A percentile compares a stretch with the other conserved stretches of the same genome.
These are phyloP conservation scores for Brachirus orientalis DNA, from an alignment of 2,113 vertebrate species.

Conservation along the genomic window DNA sequence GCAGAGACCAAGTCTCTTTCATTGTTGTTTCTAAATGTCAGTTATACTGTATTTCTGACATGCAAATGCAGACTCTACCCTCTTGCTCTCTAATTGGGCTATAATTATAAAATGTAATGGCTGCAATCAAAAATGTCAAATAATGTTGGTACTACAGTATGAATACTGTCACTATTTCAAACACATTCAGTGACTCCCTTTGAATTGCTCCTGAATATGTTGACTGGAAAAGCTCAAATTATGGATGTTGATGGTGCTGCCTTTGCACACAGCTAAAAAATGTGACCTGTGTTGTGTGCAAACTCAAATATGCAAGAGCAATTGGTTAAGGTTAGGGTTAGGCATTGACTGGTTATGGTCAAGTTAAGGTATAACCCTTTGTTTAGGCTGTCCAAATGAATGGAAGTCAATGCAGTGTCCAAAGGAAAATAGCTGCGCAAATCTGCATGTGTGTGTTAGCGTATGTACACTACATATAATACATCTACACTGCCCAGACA, in stretches of 20 bases:
- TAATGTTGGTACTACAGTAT: constrained; percentile 16
- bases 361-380: too few relatives aligned
- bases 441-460: too few relatives aligned
- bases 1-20: constrained; percentile 4
- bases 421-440: too few relatives aligned
- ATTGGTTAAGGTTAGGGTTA: too few relatives aligned
- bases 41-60: background rate
- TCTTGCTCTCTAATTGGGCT: constrained; percentile 42
- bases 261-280: constrained; percentile 15
- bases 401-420: too few relatives aligned
- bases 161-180: constrained; percentile 10
- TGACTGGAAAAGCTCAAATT: constrained; percentile 22
- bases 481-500: constrained; percentile 30
- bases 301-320: constrained; percentile 18
- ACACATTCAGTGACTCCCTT: constrained; percentile 13
- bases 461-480: constrained; percentile 7
- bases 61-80: background rate
- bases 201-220: background rate
- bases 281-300: constrained; percentile 37
- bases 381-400: too few relatives aligned
- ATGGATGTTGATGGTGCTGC: background rate
- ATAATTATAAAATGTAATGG: constrained; percentile 38
- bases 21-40: constrained; percentile 11
- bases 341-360: too few relatives aligned
- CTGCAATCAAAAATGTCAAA: constrained; percentile 56